phyloP scores from a whole-genome alignment of 2,888 invertebrate genomes.

The Zygothrica quintamaculata region DNA sequence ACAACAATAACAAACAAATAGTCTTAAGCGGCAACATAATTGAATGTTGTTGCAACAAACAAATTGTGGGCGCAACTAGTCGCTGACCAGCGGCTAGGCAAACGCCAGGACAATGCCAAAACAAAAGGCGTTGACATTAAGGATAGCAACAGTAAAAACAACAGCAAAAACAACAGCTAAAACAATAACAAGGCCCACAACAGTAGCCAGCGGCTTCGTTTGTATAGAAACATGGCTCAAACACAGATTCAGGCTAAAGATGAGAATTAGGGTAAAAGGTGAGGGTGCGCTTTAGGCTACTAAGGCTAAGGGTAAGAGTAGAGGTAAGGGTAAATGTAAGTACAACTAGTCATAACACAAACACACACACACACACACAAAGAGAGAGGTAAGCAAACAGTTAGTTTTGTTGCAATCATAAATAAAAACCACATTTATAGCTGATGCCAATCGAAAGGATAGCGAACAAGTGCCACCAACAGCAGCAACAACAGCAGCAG shows the following conservation, averaged over 20 bases:
- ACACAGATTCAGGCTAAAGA: constrained; percentile 5
- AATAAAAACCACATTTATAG: constrained; percentile 26
- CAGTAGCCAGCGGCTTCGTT: constrained; percentile 41
- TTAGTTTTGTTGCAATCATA: constrained; percentile 46
- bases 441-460: constrained; percentile 35
- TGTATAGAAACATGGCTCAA: constrained; percentile 23
- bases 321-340: constrained; percentile 15
- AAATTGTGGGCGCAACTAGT: constrained; percentile 38
- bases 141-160: constrained; percentile 46
- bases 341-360: constrained; percentile 39
- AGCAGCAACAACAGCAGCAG: too few relatives aligned
- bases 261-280: constrained; percentile 1
- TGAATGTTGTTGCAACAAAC: constrained; percentile 10
- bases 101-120: constrained; percentile 30
- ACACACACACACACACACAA: constrained; percentile 6
- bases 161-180: constrained; percentile 43
- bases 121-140: constrained; percentile 50
- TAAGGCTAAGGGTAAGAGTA: constrained; percentile 4
- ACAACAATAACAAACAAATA: constrained; percentile 35
- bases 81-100: constrained; percentile 50
- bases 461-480: constrained; percentile 41
- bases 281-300: constrained; percentile 1
- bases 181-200: constrained; percentile 67
- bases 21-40: constrained; percentile 11
- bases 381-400: constrained; percentile 6